phyloP scores from a whole-genome alignment of 2,888 invertebrate genomes.

The Entomobrya multifasciata region DNA sequence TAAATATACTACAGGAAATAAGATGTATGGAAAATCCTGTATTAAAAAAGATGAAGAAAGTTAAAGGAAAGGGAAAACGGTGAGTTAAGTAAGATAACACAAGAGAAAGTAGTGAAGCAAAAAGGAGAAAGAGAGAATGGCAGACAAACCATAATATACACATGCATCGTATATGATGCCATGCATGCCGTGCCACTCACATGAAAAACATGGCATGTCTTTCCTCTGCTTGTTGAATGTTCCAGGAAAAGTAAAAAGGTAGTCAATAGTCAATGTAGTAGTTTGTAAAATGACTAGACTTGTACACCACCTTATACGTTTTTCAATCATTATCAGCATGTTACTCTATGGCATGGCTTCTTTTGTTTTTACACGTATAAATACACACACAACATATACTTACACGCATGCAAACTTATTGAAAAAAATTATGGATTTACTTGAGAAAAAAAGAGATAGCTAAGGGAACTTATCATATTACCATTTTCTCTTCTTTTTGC shows the following conservation, averaged over 20 bases:
- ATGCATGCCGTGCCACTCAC: neutral
- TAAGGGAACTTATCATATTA: conserved; percentile 20
- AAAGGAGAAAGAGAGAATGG: conserved; percentile 4
- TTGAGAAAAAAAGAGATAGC: neutral
- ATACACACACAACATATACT: too few species aligned
- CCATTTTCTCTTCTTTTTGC: neutral
- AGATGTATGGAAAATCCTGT: too few species aligned
- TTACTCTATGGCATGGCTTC: conserved; percentile 4
- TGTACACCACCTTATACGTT: neutral
- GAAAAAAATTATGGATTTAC: neutral
- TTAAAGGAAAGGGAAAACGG: neutral
- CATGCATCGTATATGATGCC: too few species aligned
- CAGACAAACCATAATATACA: neutral
- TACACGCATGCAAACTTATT: conserved; percentile 33
- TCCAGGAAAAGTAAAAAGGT: conserved; percentile 1
- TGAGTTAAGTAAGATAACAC: neutral
- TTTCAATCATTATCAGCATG: conserved; percentile 31
- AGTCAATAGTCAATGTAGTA: neutral
- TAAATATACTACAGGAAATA: too few species aligned
- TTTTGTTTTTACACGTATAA: conserved; percentile 15
- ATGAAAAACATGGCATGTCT: neutral
- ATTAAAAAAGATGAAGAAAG: neutral
- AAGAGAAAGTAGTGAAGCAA: conserved; percentile 25
- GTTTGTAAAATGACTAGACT: neutral
- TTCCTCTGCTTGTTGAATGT: conserved; percentile 23